Base-by-base conservation (phyloP, 2,888 invertebrate genomes). In the Gasteruption jaculator region DNA sequence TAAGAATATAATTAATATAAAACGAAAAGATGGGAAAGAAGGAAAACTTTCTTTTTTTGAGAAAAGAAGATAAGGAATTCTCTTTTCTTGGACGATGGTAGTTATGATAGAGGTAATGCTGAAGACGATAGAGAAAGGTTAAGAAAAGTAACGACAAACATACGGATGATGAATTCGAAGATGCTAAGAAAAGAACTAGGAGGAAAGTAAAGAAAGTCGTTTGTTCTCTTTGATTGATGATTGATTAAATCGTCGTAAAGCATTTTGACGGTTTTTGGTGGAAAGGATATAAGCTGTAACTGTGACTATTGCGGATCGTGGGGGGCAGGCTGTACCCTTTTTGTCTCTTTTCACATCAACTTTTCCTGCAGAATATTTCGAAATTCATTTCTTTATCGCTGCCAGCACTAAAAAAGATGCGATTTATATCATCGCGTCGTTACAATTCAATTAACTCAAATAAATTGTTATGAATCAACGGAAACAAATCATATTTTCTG, bases 291-390 rank as follows among this genome's bases (percentile, higher is more conserved):
- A 68, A 70, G 62, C 66, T 70, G 57, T 66, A 69, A 67, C 68
- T 69, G 68, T 70, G 68, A 70, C 68, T 65, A 60, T n/a, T 68
- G 69, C 43, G 70, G 70, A 69, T 71, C 70, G 58, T 66, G 65
- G 68, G 61, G 67, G 61, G 63, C 63, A 65, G 70, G 68, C 68
- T 71, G 70, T 59, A 47, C 52, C 36, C 41, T 26, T 42, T 27
- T 46, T n/a, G 35, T 44, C 39, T 31, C 24, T 32, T 46, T 35
- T n/a, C n/a, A n/a, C n/a, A n/a, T n/a, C n/a, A n/a, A n/a, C n/a
- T n/a, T n/a, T n/a, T n/a, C n/a, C n/a, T n/a, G n/a, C n/a, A n/a
- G n/a, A n/a, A n/a, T n/a, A n/a, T n/a, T n/a, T n/a, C n/a, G n/a
- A n/a, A 39, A 35, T 33, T 8, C 11, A 20, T 29, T 39, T 22